Percentiles rank a stretch among this genome's conserved stretches.
These are phyloP conservation scores for Gasterosteus nipponicus DNA, from an alignment of 2,113 vertebrate genomes.

Conservation along the genomic window DNA sequence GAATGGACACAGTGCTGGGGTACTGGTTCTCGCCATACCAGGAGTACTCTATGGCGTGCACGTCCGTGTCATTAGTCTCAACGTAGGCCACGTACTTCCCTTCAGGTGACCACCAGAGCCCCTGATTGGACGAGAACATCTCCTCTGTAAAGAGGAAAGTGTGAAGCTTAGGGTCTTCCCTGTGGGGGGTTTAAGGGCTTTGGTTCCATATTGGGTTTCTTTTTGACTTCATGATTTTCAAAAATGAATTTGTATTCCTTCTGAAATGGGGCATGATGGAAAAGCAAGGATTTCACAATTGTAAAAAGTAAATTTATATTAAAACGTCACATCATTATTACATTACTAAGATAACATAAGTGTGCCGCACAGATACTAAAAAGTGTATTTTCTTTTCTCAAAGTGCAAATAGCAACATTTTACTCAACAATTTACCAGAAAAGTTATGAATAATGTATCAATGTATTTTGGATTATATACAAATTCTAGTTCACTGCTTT, in stretches of 20 bases:
- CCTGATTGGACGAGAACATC: slow-evolving; percentile 90
- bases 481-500: too few relatives aligned
- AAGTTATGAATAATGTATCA: too few relatives aligned
- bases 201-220: background rate
- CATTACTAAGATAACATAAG: background rate
- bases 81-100: slow-evolving; percentile 89
- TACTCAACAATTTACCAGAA: too few relatives aligned
- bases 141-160: slow-evolving; percentile 84
- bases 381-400: too few relatives aligned
- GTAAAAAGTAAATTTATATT: background rate
- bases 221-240: too few relatives aligned
- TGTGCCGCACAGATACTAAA: background rate
- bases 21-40: slow-evolving; percentile 95
- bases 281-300: background rate
- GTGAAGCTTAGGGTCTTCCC: background rate
- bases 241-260: too few relatives aligned
- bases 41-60: slow-evolving; percentile 91
- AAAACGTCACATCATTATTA: background rate
- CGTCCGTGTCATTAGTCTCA: slow-evolving; percentile 90
- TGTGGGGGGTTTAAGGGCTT: background rate
- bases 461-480: too few relatives aligned
- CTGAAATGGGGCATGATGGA: background rate
- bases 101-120: slow-evolving; percentile 95
- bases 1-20: slow-evolving; percentile 89
- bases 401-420: too few relatives aligned